Evolutionary conservation across 2,888 invertebrate genomes (phyloP).

Genomic region (Athalia cordata): DNA sequence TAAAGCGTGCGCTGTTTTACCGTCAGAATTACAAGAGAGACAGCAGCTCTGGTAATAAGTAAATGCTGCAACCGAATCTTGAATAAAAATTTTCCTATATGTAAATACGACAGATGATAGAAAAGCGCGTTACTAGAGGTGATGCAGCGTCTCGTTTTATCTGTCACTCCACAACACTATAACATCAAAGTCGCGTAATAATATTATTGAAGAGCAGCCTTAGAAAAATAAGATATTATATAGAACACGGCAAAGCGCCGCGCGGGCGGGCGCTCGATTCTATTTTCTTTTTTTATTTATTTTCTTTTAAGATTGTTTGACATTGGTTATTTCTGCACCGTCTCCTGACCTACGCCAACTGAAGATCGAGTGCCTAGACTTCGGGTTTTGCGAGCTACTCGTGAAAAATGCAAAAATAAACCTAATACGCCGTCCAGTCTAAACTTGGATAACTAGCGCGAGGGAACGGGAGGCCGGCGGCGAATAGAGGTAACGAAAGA

Average conservation of each 20-base stretch:
- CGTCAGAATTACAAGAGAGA: too few relatives aligned
- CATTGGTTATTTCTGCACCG: slow-evolving; percentile 47
- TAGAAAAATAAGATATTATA: too few relatives aligned
- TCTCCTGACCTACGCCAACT: slow-evolving; percentile 48
- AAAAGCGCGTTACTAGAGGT: too few relatives aligned
- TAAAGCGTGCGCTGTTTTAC: too few relatives aligned
- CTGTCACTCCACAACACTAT: too few relatives aligned
- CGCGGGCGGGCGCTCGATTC: slow-evolving; percentile 25
- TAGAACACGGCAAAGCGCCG: background rate
- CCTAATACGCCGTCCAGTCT: slow-evolving; percentile 20
- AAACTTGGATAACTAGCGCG: slow-evolving; percentile 27
- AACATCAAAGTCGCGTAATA: too few relatives aligned
- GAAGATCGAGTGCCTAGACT: slow-evolving; percentile 44
- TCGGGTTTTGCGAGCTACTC: slow-evolving; percentile 22
- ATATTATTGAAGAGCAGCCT: too few relatives aligned
- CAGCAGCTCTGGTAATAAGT: too few relatives aligned
- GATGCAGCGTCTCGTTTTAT: too few relatives aligned
- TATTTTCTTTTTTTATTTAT: background rate
- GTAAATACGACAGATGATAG: too few relatives aligned
- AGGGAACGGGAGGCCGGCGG: slow-evolving; percentile 19
- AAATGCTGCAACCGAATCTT: too few relatives aligned
- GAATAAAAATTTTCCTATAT: too few relatives aligned
- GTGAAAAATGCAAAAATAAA: slow-evolving; percentile 41
- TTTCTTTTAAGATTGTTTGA: slow-evolving; percentile 46
- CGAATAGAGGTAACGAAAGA: background rate